Conservation (phyloP, 2,888 invertebrate genomes). For the Orchesellides sinensis region DNA sequence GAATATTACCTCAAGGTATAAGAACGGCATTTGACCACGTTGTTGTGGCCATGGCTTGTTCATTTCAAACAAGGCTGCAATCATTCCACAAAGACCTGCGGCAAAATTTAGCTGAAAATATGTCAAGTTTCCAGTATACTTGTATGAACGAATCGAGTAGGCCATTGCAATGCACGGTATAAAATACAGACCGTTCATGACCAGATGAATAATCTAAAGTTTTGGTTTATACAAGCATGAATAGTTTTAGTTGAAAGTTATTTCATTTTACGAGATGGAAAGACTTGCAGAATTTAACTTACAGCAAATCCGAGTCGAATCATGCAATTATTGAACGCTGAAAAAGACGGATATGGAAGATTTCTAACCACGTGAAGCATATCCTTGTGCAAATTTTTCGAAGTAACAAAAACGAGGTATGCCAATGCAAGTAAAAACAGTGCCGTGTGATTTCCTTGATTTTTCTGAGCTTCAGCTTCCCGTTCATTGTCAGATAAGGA, state of each 20-base stretch:
- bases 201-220: constrained; percentile 27
- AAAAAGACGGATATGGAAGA: constrained; percentile 30
- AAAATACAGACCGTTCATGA: constrained; percentile 44
- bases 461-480: neutral
- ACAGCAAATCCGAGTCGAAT: constrained; percentile 53
- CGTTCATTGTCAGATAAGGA: neutral
- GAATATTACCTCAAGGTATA: constrained; percentile 43
- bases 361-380: constrained; percentile 27
- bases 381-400: constrained; percentile 42
- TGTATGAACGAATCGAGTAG: constrained; percentile 23
- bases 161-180: constrained; percentile 42
- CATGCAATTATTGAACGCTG: constrained; percentile 50
- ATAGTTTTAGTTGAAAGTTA: no score
- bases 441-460: neutral
- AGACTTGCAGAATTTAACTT: neutral
- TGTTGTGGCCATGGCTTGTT: constrained; percentile 50
- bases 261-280: neutral
- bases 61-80: constrained; percentile 49
- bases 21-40: constrained; percentile 32
- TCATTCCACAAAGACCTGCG: constrained; percentile 42
- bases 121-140: constrained; percentile 9
- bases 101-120: constrained; percentile 47
- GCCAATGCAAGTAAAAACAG: constrained; percentile 29
- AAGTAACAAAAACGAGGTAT: constrained; percentile 48
- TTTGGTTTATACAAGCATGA: neutral